These are phyloP conservation scores for Chondrilla cf. caribensis DNA, from an alignment of 37 sponge, comb jelly and placozoan species.

Conservation along the genomic window DNA sequence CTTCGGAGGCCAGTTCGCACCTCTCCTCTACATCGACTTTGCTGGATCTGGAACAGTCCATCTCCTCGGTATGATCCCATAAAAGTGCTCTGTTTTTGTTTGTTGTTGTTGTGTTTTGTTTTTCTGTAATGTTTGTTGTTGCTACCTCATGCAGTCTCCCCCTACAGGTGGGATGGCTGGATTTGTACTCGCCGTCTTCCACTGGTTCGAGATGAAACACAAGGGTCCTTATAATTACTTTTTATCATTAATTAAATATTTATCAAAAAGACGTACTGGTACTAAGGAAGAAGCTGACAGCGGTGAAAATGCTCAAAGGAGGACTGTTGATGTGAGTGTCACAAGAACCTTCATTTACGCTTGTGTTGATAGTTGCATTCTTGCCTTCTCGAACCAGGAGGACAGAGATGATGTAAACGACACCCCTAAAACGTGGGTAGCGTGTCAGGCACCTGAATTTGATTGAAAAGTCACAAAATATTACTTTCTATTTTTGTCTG, in stretches of 20 bases:
- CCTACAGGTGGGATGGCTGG: constrained; percentile 72
- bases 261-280: no score
- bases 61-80: constrained; percentile 50
- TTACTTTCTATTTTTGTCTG: neutral
- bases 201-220: constrained; percentile 58
- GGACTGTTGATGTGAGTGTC: no score
- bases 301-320: neutral
- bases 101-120: neutral
- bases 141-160: neutral
- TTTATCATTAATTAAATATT: no score
- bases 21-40: constrained; percentile 72
- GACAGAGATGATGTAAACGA: no score
- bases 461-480: no score
- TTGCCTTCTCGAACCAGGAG: no score
- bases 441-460: neutral
- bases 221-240: neutral
- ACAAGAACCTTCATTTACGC: no score
- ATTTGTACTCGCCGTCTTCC: constrained; percentile 54
- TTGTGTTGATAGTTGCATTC: no score
- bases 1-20: neutral
- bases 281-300: neutral
- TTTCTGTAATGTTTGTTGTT: neutral
- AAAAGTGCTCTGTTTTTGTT: neutral
- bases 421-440: no score
- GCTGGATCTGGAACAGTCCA: constrained; percentile 86